Percentiles rank a stretch among this genome's conserved stretches.
phyloP scores from a whole-genome alignment of 2,888 invertebrate species.

The Deroplatys truncata region DNA sequence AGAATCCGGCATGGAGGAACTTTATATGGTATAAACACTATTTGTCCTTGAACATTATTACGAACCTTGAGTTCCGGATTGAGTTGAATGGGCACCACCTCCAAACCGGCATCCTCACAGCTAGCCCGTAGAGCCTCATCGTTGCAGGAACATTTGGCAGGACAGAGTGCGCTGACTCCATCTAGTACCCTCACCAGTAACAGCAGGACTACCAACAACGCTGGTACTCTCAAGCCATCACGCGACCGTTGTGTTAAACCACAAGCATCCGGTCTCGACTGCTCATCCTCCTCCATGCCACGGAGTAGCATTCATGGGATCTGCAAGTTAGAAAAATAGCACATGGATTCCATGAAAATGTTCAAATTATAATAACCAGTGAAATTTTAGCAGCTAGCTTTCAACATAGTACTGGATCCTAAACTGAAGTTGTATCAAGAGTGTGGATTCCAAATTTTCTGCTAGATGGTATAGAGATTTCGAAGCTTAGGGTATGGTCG shows the following conservation, averaged over 20 bases:
- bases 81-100: constrained; percentile 82
- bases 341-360: too few species aligned
- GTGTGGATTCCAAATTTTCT: too few species aligned
- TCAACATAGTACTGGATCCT: too few species aligned
- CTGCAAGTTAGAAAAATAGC: not conserved
- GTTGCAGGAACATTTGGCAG: constrained; percentile 75
- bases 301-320: constrained; percentile 13
- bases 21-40: too few species aligned
- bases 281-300: constrained; percentile 14
- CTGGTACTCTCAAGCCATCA: constrained; percentile 36
- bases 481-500: too few species aligned
- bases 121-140: constrained; percentile 70
- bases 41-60: not conserved
- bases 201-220: constrained; percentile 42
- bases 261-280: not conserved
- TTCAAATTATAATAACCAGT: too few species aligned
- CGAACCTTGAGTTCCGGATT: constrained; percentile 73
- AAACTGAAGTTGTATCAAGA: too few species aligned
- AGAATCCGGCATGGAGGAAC: too few species aligned
- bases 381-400: too few species aligned
- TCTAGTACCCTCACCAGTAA: constrained; percentile 38
- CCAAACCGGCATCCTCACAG: constrained; percentile 73
- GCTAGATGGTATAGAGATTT: too few species aligned
- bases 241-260: not conserved
- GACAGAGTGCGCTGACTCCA: constrained; percentile 63